These are phyloP conservation scores for Tiliqua scincoides DNA, from an alignment of 2,113 vertebrate genomes.

Conservation along the genomic window DNA sequence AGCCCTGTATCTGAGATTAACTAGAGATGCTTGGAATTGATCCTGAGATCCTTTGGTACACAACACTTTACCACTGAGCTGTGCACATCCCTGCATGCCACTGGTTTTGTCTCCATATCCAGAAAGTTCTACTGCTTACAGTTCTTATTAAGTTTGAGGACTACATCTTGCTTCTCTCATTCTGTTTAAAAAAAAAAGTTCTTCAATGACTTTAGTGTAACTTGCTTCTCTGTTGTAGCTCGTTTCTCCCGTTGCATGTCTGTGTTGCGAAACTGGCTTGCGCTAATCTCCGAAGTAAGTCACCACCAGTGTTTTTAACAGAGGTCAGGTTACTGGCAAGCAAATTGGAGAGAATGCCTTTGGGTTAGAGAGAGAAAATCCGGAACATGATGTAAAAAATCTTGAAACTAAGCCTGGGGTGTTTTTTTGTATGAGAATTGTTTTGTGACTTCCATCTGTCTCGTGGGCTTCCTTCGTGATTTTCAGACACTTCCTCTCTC, in stretches of 20 bases:
- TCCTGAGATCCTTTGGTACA: too few species aligned
- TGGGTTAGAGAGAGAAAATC: background rate
- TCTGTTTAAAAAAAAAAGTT: background rate
- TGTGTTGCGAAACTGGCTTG: background rate
- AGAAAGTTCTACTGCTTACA: background rate
- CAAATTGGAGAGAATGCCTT: background rate
- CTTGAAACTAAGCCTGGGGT: conserved; percentile 1
- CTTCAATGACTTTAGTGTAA: background rate
- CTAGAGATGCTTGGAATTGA: too few species aligned
- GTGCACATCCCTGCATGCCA: too few species aligned
- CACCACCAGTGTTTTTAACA: background rate
- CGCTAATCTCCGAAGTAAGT: background rate
- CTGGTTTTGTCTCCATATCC: background rate
- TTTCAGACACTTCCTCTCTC: conserved; percentile 61
- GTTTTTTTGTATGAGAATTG: conserved; percentile 17
- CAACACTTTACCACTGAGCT: too few species aligned
- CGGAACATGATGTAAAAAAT: conserved; percentile 16
- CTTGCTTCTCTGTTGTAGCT: background rate
- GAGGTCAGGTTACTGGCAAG: background rate
- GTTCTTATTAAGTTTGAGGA: background rate
- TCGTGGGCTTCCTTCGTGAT: conserved; percentile 56
- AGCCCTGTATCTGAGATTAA: too few species aligned
- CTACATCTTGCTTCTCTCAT: background rate
- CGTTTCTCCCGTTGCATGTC: background rate
- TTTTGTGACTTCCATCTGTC: conserved; percentile 34